Evolutionary conservation across 1,140 invertebrate species (phyloP), one percentile per base, ranked within the genome.

Genomic region (Medauroidea extradentata): DNA sequence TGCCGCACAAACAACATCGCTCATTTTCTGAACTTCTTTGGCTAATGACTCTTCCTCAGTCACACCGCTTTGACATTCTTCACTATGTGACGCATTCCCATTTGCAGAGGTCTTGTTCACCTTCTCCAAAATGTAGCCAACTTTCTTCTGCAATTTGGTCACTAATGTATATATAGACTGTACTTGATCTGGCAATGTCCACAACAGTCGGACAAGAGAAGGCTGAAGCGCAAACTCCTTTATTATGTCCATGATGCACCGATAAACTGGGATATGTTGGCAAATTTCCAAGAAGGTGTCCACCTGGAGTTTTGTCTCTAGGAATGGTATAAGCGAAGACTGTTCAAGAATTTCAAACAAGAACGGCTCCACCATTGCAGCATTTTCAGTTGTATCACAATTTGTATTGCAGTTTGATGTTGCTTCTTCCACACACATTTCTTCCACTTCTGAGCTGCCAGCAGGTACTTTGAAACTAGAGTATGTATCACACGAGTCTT

Each of bases 251-350:
- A 64, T 46, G 14, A 64, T 46, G 51, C 49, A 53, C 39, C 44
- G 48, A 48, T 64, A 64, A 16, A 71, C 70, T 19, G 56, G 52
- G 39, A 66, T 67, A 57, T 72, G 70, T 34, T 65, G 63, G 46
- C 68, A 67, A 43, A 72, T 72, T 61, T 72, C 70, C 9, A 72
- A 55, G 52, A 72, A 72, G 8, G 68, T 66, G 24, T 59, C 51
- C 29, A 29, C 27, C 52, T 48, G 39, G 11, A 63, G 14, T 57
- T 63, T 61, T 57, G 67, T 66, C 64, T 71, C 71, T 46, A 72
- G 57, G 56, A 71, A 73, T 54, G 71, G 71, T 43, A 73, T 67
- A 19, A 73, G 63, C 9, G 70, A 61, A 42, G 70, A 73, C 38
- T 67, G 67, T 44, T 73, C 71, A 14, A 73, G 49, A 21, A 72